phyloP scores from a whole-genome alignment of 2,888 invertebrate genomes.

The Pteria penguin region DNA sequence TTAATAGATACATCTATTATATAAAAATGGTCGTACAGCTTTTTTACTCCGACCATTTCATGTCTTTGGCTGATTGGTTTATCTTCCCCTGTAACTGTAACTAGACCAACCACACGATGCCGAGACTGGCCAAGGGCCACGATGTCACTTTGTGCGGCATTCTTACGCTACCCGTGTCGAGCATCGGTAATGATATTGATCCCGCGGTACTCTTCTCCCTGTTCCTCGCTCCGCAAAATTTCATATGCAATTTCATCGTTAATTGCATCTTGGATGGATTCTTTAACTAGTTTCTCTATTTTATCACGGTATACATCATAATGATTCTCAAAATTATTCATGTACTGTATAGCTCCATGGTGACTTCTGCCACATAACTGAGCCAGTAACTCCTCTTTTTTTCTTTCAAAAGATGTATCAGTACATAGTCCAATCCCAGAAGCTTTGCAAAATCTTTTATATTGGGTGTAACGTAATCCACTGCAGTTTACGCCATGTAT shows the following conservation, averaged over 20 bases:
- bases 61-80: conserved; percentile 30
- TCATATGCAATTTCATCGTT: conserved; percentile 2
- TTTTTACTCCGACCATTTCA: conserved; percentile 32
- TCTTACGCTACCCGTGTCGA: conserved; percentile 35
- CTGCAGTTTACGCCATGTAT: conserved; percentile 7
- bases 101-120: conserved; percentile 34
- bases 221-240: neutral
- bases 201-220: neutral
- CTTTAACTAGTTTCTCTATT: neutral
- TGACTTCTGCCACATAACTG: no score
- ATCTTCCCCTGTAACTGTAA: conserved; percentile 19
- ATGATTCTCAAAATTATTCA: neutral
- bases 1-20: conserved; percentile 13
- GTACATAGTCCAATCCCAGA: neutral
- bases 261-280: conserved; percentile 7
- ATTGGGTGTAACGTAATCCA: conserved; percentile 10
- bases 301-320: neutral
- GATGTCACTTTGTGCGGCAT: conserved; percentile 33
- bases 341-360: no score
- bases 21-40: conserved; percentile 39
- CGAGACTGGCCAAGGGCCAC: conserved; percentile 19
- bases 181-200: conserved; percentile 35
- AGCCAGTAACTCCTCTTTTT: no score
- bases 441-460: neutral
- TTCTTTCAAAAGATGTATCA: neutral